Evolutionary conservation across 2,888 invertebrate species (phyloP).

Genomic region (Aethes cnicana): DNA sequence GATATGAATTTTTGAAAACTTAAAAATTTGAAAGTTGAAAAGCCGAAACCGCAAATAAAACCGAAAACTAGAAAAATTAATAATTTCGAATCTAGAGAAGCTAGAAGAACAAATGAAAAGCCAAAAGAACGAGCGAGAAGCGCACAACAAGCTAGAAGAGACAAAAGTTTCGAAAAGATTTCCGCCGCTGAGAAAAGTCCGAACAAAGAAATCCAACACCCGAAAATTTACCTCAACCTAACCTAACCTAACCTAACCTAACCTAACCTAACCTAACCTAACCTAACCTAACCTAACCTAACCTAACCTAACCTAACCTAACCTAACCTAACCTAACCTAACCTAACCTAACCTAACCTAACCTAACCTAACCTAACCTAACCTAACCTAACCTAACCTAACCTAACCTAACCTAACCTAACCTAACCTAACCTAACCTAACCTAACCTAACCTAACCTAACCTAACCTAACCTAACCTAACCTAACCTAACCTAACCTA

Average conservation of each 20-base stretch:
- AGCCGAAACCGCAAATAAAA: too few relatives aligned
- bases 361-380: conserved; percentile 32
- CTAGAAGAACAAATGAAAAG: too few relatives aligned
- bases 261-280: conserved; percentile 19
- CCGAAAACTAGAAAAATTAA: too few relatives aligned
- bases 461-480: conserved; percentile 1
- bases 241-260: conserved; percentile 14
- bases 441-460: neutral
- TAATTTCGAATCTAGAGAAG: too few relatives aligned
- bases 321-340: conserved; percentile 26
- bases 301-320: conserved; percentile 15
- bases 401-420: conserved; percentile 30
- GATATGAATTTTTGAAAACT: too few relatives aligned
- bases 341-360: conserved; percentile 26
- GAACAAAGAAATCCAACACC: too few relatives aligned
- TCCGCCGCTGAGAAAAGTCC: too few relatives aligned
- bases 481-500: neutral
- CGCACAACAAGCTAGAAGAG: too few relatives aligned
- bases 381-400: conserved; percentile 30
- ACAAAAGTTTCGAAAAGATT: too few relatives aligned
- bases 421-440: conserved; percentile 3
- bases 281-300: conserved; percentile 15
- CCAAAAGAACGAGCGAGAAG: too few relatives aligned
- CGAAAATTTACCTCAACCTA: too few relatives aligned
- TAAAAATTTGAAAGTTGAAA: too few relatives aligned